Evolutionary conservation across 1,140 invertebrate species (phyloP), one percentile per base, ranked within the genome.

Genomic region (Trachymyrmex septentrionalis): DNA sequence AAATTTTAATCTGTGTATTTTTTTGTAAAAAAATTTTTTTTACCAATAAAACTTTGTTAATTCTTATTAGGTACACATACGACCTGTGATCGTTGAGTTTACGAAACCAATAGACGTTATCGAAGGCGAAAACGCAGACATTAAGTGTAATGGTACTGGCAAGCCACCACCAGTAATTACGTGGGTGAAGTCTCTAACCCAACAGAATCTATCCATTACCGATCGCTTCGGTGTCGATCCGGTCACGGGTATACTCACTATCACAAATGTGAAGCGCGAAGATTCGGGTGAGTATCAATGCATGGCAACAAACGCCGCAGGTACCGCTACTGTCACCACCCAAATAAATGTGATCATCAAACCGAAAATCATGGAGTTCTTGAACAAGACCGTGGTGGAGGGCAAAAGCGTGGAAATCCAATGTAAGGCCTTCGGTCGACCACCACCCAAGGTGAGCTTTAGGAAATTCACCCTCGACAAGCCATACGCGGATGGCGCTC

Each of bases 211-310:
- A 63, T 96, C 96, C 5, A 96, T 93, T 19, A 96, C 96, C 2
- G 97, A 97, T 91, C 96, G 98, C 71, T 98, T 98, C 92, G 96
- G 96, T 34, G 98, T 98, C 0, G 97, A 98, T 91, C 95, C 96
- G 77, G 96, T 96, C 87, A 97, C 96, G 0, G 97, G 97, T 16
- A 88, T 96, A 12, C 93, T 99, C 14, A 97, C 96, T 0, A 97
- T 99, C 85, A 97, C 96, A 50, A 96, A 97, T 89, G 97, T 99
- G 0, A 96, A 97, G 81, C 96, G 97, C 76, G 97, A 97, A 0
- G 98, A 99, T 93, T 96, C 97, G 66, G 98, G 97, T 0, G 96
- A 96, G 48, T 99, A 98, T 92, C 97, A 97, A 63, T 99, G 99
- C 93, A 96, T 96, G 38, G 98, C 98, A 0, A 96, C 96, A 63